Evolutionary conservation across 2,113 vertebrate genomes (phyloP).

Genomic region (Toxotes jaculatrix): DNA sequence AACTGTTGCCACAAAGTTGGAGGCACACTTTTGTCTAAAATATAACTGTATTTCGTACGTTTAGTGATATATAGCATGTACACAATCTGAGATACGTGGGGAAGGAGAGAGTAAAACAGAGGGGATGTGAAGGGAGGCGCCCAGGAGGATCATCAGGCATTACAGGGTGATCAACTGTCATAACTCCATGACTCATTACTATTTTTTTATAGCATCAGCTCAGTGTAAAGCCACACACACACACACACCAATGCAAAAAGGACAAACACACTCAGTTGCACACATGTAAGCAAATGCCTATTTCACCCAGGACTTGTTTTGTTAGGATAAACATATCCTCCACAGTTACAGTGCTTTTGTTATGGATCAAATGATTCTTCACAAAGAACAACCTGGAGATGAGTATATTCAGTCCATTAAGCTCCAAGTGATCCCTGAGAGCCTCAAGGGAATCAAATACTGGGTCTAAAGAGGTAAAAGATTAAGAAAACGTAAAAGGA

Average conservation of each 20-base stretch:
- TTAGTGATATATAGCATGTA: not conserved
- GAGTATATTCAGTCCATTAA: not conserved
- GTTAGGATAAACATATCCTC: not conserved
- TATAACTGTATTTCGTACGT: not conserved
- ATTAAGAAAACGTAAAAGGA: not conserved
- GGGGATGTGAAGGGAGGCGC: not conserved
- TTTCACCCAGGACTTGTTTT: not conserved
- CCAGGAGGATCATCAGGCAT: slow-evolving; percentile 22
- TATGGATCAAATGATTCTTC: not conserved
- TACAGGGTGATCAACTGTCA: slow-evolving; percentile 44
- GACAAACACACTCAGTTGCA: slow-evolving; percentile 7
- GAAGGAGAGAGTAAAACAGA: not conserved
- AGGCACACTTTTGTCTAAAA: not conserved
- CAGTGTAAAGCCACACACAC: slow-evolving; percentile 25
- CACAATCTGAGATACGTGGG: not conserved
- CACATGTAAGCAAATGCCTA: not conserved
- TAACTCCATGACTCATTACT: slow-evolving; percentile 41
- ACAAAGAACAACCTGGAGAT: not conserved
- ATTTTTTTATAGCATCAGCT: slow-evolving; percentile 23
- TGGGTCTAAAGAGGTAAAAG: not conserved
- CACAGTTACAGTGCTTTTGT: not conserved
- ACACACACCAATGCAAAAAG: not conserved
- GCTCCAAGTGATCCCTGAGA: not conserved
- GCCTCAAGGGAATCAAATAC: not conserved
- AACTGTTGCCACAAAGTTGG: too few relatives aligned